Evolutionary conservation across 92 coral and sea anemone genomes (phyloP).

Genomic region (Palythoa heliodiscus): DNA sequence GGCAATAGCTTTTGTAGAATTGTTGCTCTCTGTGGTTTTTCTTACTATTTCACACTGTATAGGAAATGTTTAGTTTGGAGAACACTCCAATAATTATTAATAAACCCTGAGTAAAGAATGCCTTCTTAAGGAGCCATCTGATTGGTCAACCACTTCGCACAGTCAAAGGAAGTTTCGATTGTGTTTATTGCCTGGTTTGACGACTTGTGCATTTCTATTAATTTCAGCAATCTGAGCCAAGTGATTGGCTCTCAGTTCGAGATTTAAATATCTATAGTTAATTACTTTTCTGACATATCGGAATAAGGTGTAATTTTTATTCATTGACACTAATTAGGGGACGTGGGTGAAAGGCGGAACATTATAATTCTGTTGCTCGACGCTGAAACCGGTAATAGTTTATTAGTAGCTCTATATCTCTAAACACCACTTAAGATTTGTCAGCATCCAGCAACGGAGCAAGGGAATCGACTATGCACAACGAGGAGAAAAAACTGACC

Average conservation of each 20-base stretch:
- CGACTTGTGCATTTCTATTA: conserved; percentile 76
- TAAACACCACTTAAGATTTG: conserved; percentile 64
- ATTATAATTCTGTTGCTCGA: conserved; percentile 79
- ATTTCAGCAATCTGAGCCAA: conserved; percentile 54
- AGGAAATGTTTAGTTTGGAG: conserved; percentile 81
- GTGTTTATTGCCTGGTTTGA: conserved; percentile 86
- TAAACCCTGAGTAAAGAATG: conserved; percentile 82
- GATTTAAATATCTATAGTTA: conserved; percentile 88
- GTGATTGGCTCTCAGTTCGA: conserved; percentile 70
- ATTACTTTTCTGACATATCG: conserved; percentile 91
- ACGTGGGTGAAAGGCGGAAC: conserved; percentile 80
- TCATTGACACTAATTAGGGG: conserved; percentile 98
- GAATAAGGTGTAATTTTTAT: conserved; percentile 97
- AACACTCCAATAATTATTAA: conserved; percentile 78
- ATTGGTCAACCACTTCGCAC: conserved; percentile 80
- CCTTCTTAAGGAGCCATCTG: conserved; percentile 59
- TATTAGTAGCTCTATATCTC: conserved; percentile 69
- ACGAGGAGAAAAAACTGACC: conserved; percentile 77
- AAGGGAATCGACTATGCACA: conserved; percentile 71
- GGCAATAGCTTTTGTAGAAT: conserved; percentile 60
- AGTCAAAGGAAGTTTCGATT: conserved; percentile 67
- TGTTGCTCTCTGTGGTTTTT: conserved; percentile 66
- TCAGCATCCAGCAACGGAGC: conserved; percentile 58
- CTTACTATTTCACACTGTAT: conserved; percentile 82
- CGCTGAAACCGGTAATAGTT: conserved; percentile 77